Evolutionary conservation across 2,888 invertebrate species (phyloP), one percentile per base, ranked within the genome.

Genomic region (Stenichneumon culpator): DNA sequence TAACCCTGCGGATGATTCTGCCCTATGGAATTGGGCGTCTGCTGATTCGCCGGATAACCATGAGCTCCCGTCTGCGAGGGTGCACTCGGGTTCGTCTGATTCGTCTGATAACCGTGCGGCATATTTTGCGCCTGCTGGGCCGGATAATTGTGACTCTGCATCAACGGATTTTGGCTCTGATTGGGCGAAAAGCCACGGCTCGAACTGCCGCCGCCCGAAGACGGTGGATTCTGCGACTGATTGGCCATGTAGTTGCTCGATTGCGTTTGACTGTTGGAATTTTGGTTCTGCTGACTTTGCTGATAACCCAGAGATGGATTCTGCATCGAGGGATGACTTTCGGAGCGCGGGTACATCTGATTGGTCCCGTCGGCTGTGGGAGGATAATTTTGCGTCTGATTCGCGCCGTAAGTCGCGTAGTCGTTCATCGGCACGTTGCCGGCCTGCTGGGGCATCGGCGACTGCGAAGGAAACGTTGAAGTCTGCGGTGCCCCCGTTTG

Each of bases 341-440:
- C 92, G 16, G 88, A 84, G 75, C 89, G 87, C 7, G 90, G 86
- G 81, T 93, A 93, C 47, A 91, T 88, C n/a, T 89, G 86, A 72
- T 68, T 86, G 44, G 83, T 87, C 0, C 79, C 52, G 39, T 83
- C 94, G 0, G 94, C 7, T 3, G 88, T 9, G 14, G 91, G 82
- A 69, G 86, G 83, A 50, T 92, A 93, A 84, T 86, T 89, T 78
- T 91, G 92, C 25, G 88, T 67, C 39, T 91, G 91, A 88, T 90
- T 93, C 5, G 88, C 52, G 1, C 89, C 86, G 65, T 93, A 93
- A 14, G 90, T 69, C 1, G 90, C 86, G 67, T 93, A 93, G 82
- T 93, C 93, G 16, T 88, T 82, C 32, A 92, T 89, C 16, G 91
- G 86, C 44, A 92, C 88, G 22, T 88, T 90, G 3, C 90, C 25